Evolutionary conservation across 2,797 vertebrate genomes (phyloP), one percentile per base, ranked within the genome.

Genomic region (Protosalanx chinensis): DNA sequence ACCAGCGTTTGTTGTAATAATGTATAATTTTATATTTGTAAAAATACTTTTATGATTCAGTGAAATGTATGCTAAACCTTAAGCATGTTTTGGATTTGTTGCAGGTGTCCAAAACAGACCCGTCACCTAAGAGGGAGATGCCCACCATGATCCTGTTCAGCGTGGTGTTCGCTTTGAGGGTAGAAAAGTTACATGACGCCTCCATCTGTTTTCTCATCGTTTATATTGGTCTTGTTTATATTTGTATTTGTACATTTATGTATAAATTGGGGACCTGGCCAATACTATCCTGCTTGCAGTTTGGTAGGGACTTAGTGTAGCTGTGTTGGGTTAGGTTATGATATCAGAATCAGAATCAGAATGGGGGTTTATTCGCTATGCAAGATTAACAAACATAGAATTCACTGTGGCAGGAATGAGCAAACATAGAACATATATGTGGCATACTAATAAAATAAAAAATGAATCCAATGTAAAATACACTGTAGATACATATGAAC

Each of bases 111-210:
- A 99, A 98, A 91, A 94, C 93, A 5, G 97, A 99, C 78, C 98
- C 98, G 27, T 98, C 97, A 5, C 98, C 98, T 0, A 99, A 99
- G 88, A 94, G 98, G 85, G 98, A 99, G 85, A 92, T 96, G 91
- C 97, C 98, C 27, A 99, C 98, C 0, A 99, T 99, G 98, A 99
- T 98, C 84, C 91, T 99, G 51, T 99, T 99, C 81, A 99, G 96
- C 1, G 97, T 99, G 76, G 97, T 99, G 12, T 98, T 99, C 91
- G 98, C 97, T 16, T 88, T 99, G 4, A 91, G 96, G 96, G 98
- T 99, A 94, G 90, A 94, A 59, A 70, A 80, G 46, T 1, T 29
- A 27, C 29, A 30, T 66, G 18, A 15, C 6, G n/a, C 23, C 27
- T 66, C 13, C 5, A 16, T 15, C 23, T 27, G 23, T 27, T 27